A percentile compares a stretch with the other conserved stretches of the same genome.
phyloP scores from a whole-genome alignment of 2,797 vertebrate genomes.

The Naso thynnoides region DNA sequence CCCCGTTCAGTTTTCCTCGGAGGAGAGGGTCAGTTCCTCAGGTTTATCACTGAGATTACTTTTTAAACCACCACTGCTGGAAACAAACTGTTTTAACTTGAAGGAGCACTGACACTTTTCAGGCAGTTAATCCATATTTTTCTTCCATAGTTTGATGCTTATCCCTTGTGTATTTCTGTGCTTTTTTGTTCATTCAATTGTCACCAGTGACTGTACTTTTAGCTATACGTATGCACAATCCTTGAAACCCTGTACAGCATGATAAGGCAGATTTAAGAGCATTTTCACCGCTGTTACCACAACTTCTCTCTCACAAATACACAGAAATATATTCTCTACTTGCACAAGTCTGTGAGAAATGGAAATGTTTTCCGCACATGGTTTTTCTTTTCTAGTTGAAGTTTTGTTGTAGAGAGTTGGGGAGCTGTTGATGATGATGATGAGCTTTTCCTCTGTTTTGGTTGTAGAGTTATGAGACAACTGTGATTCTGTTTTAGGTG shows the following conservation, averaged over 20 bases:
- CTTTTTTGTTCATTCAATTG: conserved; percentile 26
- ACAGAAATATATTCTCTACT: neutral
- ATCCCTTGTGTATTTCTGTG: too few species aligned
- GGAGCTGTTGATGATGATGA: neutral
- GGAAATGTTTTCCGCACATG: neutral
- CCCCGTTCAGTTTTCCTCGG: conserved; percentile 41
- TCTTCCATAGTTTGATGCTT: too few species aligned
- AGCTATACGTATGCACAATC: neutral
- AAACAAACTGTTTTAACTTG: conserved; percentile 34
- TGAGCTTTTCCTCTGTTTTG: neutral
- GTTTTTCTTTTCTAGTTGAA: neutral
- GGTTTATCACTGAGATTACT: conserved; percentile 34
- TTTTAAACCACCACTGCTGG: conserved; percentile 34
- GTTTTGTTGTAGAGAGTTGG: neutral
- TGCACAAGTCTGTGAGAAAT: neutral
- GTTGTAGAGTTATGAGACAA: neutral
- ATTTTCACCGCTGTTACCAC: too few species aligned
- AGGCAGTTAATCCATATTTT: too few species aligned
- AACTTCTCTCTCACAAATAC: neutral
- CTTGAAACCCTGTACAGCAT: neutral
- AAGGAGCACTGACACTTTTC: neutral
- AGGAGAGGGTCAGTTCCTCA: conserved; percentile 44
- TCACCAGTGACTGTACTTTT: conserved; percentile 23
- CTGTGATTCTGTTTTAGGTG: neutral
- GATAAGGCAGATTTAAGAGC: neutral